phyloP scores from a whole-genome alignment of 2,113 vertebrate species.

The Bothrops jararaca region DNA sequence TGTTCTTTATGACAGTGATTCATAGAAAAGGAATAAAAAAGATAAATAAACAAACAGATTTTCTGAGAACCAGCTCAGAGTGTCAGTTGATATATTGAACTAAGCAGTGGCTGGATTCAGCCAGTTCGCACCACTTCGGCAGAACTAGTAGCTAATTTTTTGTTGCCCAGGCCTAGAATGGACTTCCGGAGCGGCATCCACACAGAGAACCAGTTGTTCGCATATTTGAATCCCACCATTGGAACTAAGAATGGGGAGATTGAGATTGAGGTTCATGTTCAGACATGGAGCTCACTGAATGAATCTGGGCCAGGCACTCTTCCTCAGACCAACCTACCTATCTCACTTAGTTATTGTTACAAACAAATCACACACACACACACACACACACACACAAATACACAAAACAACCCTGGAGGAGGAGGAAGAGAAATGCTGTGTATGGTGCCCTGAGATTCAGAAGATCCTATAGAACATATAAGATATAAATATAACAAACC shows the following conservation, averaged over 20 bases:
- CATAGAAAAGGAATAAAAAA: neutral
- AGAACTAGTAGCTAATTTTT: too few relatives aligned
- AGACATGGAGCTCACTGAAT: neutral
- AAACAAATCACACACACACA: too few relatives aligned
- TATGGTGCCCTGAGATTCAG: neutral
- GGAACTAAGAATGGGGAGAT: neutral
- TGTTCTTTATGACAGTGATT: neutral
- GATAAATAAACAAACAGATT: neutral
- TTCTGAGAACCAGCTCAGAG: neutral
- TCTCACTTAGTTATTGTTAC: neutral
- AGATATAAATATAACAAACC: neutral
- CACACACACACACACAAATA: too few relatives aligned
- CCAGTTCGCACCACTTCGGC: too few relatives aligned
- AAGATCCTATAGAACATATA: neutral
- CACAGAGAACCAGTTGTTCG: too few relatives aligned
- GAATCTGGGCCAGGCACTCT: neutral
- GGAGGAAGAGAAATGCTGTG: neutral
- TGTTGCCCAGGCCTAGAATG: too few relatives aligned
- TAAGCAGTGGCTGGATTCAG: too few relatives aligned
- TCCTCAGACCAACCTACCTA: neutral
- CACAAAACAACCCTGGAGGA: neutral
- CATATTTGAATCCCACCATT: too few relatives aligned
- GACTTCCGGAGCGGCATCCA: too few relatives aligned
- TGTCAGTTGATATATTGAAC: neutral
- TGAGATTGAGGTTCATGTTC: neutral